Conservation (phyloP, 2,888 invertebrate species). For the Polydrusus pterygomalis region DNA sequence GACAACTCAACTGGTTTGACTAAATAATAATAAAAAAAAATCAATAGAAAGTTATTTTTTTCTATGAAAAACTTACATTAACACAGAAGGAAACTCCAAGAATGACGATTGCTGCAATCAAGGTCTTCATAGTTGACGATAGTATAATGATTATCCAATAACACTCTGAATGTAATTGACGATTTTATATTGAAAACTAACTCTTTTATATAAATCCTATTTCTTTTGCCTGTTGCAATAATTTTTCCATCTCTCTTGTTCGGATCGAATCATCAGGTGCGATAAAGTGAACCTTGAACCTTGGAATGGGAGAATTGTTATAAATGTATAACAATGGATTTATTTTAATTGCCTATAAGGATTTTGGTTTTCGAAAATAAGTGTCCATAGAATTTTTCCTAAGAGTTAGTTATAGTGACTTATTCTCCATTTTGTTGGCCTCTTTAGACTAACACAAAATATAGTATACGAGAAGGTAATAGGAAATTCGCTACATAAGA, state of each 20-base stretch:
- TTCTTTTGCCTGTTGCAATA: background rate
- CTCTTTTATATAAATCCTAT: conserved; percentile 41
- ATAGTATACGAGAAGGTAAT: too few relatives aligned
- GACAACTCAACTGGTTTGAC: too few relatives aligned
- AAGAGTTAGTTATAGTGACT: too few relatives aligned
- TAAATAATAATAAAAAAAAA: too few relatives aligned
- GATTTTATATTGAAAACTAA: conserved; percentile 13
- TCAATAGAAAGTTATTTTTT: too few relatives aligned
- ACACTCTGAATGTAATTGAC: conserved; percentile 8
- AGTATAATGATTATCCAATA: background rate
- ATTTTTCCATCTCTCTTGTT: conserved; percentile 15
- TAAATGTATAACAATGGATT: too few relatives aligned
- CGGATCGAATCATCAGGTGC: conserved; percentile 4
- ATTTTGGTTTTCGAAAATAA: background rate
- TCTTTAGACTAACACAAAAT: too few relatives aligned
- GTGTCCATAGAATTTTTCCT: too few relatives aligned
- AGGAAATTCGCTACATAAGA: too few relatives aligned
- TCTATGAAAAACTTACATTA: conserved; percentile 36
- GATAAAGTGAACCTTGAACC: conserved; percentile 22
- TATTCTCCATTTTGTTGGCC: too few relatives aligned
- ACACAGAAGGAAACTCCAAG: conserved; percentile 28
- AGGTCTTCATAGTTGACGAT: conserved; percentile 33
- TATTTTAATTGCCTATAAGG: too few relatives aligned
- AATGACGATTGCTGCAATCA: conserved; percentile 28
- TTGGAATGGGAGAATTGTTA: background rate